A percentile compares a stretch with the other conserved stretches of the same genome.
Conservation (phyloP, 2,113 vertebrate species). For the Python bivittatus region DNA sequence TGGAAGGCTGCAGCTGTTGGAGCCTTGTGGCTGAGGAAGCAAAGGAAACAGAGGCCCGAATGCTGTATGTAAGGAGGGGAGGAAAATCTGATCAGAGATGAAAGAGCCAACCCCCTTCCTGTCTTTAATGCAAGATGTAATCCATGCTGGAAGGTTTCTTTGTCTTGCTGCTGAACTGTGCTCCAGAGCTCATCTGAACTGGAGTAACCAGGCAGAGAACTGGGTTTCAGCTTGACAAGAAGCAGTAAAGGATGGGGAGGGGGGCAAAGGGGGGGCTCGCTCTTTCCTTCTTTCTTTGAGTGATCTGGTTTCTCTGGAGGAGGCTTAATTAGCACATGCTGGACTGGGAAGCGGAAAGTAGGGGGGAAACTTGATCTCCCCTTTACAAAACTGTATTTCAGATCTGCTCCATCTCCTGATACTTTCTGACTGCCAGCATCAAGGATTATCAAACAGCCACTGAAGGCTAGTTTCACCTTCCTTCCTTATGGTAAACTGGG, state of each 20-base stretch:
- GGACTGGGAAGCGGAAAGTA: background rate
- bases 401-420: background rate
- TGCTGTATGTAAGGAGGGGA: background rate
- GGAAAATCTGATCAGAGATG: constrained; percentile 23
- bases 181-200: constrained; percentile 20
- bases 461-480: background rate
- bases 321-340: background rate
- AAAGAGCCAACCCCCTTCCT: constrained; percentile 30
- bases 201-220: constrained; percentile 14
- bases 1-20: constrained; percentile 20
- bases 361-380: background rate
- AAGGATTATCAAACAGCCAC: background rate
- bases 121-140: constrained; percentile 24
- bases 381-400: background rate
- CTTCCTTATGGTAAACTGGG: background rate
- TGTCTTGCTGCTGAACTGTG: constrained; percentile 1
- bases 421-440: background rate
- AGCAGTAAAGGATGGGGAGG: background rate
- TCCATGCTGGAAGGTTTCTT: constrained; percentile 21
- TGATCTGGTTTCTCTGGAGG: constrained; percentile 12
- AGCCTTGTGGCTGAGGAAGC: background rate
- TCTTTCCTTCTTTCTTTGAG: too few relatives aligned
- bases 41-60: background rate
- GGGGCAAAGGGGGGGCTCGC: background rate
- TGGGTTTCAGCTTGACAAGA: constrained; percentile 12